Base-by-base conservation (phyloP, 1,140 invertebrate species). In the Hermetia illucens region DNA sequence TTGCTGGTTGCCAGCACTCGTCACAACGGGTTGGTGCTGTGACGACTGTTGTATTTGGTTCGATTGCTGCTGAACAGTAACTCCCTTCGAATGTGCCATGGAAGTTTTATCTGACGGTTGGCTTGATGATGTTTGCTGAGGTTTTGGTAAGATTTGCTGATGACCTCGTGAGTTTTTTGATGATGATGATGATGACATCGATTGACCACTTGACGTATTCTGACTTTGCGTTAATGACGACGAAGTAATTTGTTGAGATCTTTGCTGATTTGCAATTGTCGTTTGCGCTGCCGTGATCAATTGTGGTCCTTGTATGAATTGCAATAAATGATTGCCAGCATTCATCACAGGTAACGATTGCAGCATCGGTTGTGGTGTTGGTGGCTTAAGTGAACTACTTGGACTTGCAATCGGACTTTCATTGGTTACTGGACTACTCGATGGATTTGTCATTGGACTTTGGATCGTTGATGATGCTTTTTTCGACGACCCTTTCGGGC, bases 401-500 rank as follows among this genome's bases (percentile, higher is more conserved):
- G 56, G 56, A 50, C 56, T 59, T 5, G 47, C 35, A 37, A 44
- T 44, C 27, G 57, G 56, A 41, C 56, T 60, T 36, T 60, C 57
- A 35, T 54, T 52, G 46, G 57, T 53, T 44, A 60, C 44, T 17
- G 57, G 57, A 53, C 57, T 60, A 36, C 50, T 55, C 48, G 48
- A 55, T 29, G 58, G 55, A 43, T 58, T 56, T 36, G 54, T 9
- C 24, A 52, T 36, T 55, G 53, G 25, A 51, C 52, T 42, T 58
- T 53, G 25, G 45, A 38, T 17, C 50, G 52, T 24, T 50, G 39
- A 15, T 44, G 43, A 27, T 43, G 38, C 48, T 51, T 60, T 60
- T 55, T 59, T 59, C 52, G 54, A 36, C 55, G 53, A 47, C 45
- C 52, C 49, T 48, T 59, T 59, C 52, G 52, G 43, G 45, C 53